Percentiles rank a stretch among this genome's conserved stretches.
phyloP scores from a whole-genome alignment of 2,888 invertebrate species.

The Lasioglossum leucozonium region DNA sequence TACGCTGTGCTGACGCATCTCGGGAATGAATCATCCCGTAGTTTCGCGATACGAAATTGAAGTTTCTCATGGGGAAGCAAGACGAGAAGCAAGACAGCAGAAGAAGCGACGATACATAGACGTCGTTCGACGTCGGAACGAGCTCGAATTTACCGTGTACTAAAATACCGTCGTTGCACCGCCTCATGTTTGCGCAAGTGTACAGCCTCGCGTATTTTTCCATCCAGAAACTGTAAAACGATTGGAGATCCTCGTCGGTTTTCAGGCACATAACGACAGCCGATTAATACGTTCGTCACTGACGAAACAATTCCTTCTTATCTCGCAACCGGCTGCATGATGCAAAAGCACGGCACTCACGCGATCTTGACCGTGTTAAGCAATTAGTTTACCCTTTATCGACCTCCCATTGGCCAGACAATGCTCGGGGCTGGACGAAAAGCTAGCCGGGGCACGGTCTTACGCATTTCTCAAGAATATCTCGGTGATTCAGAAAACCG shows the following conservation, averaged over 20 bases:
- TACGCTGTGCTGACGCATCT: conserved; percentile 51
- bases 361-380: not conserved
- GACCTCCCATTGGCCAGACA: not conserved
- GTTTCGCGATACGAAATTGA: conserved; percentile 20
- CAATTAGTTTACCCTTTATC: conserved; percentile 6
- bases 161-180: conserved; percentile 69
- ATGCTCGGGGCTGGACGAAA: conserved; percentile 24
- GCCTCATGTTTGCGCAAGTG: conserved; percentile 63
- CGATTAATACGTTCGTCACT: conserved; percentile 12
- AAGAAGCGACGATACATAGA: not conserved
- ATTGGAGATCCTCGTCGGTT: conserved; percentile 11
- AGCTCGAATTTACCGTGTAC: conserved; percentile 70
- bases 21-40: conserved; percentile 45
- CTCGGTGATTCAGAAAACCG: conserved; percentile 74
- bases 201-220: conserved; percentile 28
- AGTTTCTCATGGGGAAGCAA: conserved; percentile 8
- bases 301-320: conserved; percentile 34
- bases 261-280: not conserved
- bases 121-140: not conserved
- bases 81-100: not conserved
- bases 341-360: conserved; percentile 12
- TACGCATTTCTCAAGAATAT: conserved; percentile 70
- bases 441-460: conserved; percentile 29
- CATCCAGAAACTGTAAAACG: conserved; percentile 25
- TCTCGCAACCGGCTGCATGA: conserved; percentile 20